Evolutionary conservation across 2,888 invertebrate genomes (phyloP).

Genomic region (Camptogramma bilineatum): DNA sequence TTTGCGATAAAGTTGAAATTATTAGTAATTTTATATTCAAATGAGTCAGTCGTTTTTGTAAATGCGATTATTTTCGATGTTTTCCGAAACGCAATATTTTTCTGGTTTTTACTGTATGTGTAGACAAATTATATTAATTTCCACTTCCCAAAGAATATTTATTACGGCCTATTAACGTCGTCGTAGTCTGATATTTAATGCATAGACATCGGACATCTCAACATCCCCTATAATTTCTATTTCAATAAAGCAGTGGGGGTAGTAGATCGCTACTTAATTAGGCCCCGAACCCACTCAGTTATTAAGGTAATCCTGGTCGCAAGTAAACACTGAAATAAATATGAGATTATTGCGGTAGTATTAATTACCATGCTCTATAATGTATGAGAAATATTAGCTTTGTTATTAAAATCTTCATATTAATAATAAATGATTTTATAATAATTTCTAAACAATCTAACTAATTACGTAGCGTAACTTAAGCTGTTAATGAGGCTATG

Average conservation of each 20-base stretch:
- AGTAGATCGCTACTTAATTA: slow-evolving; percentile 18
- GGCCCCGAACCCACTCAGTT: slow-evolving; percentile 13
- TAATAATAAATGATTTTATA: too few relatives aligned
- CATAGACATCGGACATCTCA: not conserved
- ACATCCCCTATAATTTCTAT: not conserved
- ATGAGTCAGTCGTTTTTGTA: too few relatives aligned
- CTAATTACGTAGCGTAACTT: too few relatives aligned
- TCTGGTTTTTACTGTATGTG: too few relatives aligned
- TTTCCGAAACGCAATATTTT: too few relatives aligned
- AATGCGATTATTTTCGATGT: too few relatives aligned
- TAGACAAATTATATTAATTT: too few relatives aligned
- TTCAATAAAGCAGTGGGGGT: slow-evolving; percentile 19
- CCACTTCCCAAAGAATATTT: not conserved
- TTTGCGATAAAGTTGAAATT: too few relatives aligned
- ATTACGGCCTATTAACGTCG: not conserved
- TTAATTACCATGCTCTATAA: not conserved
- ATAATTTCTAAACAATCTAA: too few relatives aligned
- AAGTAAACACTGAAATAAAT: slow-evolving; percentile 28
- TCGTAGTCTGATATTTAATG: not conserved
- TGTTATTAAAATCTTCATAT: not conserved
- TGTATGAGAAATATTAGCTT: not conserved
- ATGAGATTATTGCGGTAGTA: slow-evolving; percentile 19
- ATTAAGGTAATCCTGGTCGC: slow-evolving; percentile 22
- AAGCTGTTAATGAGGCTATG: too few relatives aligned
- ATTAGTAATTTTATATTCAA: too few relatives aligned